Evolutionary conservation across 2,113 vertebrate species (phyloP), one percentile per base, ranked within the genome.

Genomic region (Tenebrosternarchus preto): DNA sequence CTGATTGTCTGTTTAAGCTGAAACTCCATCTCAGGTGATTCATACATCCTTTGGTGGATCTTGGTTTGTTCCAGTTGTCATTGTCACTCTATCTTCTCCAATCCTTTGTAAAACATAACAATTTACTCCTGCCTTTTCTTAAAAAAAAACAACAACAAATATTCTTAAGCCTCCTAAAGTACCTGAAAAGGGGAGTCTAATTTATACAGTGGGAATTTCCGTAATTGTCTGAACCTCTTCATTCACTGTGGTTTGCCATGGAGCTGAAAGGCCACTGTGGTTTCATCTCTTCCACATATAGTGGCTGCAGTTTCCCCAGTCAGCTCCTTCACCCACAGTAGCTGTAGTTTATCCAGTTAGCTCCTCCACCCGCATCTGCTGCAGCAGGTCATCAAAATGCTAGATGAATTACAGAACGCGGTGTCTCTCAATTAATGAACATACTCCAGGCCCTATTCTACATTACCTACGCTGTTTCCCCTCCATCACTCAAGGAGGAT

Each of bases 371-470:
- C 6, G 33, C n/a, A n/a, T n/a, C n/a, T n/a, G n/a, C n/a, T n/a
- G 73, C 53, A 56, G 27, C 66, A 77, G 78, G 73, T 78, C 83
- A 83, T 76, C 39, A 73, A 33, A 77, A 70, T 55, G 55, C 33
- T 55, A 50, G 60, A 63, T 76, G 81, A 82, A 82, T 76, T 86
- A 73, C 76, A 81, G 78, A 76, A 77, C 57, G 71, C 9, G 57
- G 56, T 53, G 78, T 71, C 77, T 76, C 20, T 67, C 75, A 88
- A 80, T 85, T 77, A 80, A 88, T 85, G 53, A 88, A 85, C 43
- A 85, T 73, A 76, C 86, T 77, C 73, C 74, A 55, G 83, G 86
- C 72, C 55, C 82, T 67, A n/a, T 66, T 74, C 75, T 22, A 33
- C 63, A 67, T 76, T 71, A 43, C 19, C 31, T 71, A 43, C 19